Evolutionary conservation across 2,113 vertebrate genomes (phyloP).

Genomic region (Tenrec ecaudatus): DNA sequence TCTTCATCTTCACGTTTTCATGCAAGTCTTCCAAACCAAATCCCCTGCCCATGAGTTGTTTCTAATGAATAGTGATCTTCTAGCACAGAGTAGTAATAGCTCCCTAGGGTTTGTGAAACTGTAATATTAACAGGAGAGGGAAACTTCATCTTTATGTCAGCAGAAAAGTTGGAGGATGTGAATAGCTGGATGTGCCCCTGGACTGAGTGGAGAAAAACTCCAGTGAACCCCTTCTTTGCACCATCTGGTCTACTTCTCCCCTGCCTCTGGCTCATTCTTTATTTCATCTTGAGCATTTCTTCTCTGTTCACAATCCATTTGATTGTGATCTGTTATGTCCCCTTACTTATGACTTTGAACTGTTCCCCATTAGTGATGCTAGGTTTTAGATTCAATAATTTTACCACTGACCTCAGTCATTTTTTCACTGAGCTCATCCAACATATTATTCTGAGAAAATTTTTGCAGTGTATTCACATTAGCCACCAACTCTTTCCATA

Average conservation of each 20-base stretch:
- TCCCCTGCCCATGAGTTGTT: no score
- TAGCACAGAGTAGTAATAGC: no score
- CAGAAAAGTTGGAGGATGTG: no score
- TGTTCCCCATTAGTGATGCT: background rate
- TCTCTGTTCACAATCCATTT: background rate
- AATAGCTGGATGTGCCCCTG: background rate
- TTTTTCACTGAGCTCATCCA: background rate
- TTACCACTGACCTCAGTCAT: no score
- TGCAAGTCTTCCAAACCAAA: background rate
- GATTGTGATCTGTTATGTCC: background rate
- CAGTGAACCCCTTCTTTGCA: background rate
- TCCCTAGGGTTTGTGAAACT: no score
- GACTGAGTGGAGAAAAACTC: background rate
- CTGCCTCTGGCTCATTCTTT: background rate
- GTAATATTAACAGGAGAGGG: no score
- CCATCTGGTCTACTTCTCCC: background rate
- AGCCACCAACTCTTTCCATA: background rate
- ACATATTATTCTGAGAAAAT: background rate
- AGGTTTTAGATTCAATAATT: background rate
- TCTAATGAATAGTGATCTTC: no score
- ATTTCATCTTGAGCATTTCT: no score
- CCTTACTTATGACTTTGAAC: background rate
- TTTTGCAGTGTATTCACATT: background rate
- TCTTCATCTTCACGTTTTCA: background rate
- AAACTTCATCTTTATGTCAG: no score